Conservation (phyloP, 2,888 invertebrate species). For the Rhorus exstirpatorius region DNA sequence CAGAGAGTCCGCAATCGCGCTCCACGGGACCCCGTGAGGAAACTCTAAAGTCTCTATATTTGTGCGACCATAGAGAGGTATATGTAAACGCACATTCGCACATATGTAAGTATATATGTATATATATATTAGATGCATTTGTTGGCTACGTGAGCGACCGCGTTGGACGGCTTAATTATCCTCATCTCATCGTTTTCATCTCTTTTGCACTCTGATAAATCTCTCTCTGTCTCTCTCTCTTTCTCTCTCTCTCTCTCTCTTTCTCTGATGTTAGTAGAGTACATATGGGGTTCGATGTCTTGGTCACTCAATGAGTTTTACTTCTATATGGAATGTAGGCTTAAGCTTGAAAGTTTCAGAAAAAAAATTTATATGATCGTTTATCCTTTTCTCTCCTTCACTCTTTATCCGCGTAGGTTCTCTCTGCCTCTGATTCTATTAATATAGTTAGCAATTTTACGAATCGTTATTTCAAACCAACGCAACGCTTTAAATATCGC, state of each 20-base stretch:
- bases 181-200: constrained; percentile 41
- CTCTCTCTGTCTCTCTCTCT: background rate
- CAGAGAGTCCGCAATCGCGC: constrained; percentile 31
- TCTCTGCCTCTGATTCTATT: too few species aligned
- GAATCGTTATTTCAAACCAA: too few species aligned
- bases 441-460: too few species aligned
- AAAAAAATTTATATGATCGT: too few species aligned
- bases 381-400: too few species aligned
- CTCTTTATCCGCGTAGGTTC: too few species aligned
- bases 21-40: constrained; percentile 51
- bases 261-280: too few species aligned
- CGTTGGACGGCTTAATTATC: constrained; percentile 83
- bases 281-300: too few species aligned
- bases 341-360: too few species aligned
- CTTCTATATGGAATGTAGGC: too few species aligned
- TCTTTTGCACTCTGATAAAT: background rate
- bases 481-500: too few species aligned
- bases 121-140: constrained; percentile 61
- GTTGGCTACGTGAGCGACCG: constrained; percentile 70
- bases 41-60: constrained; percentile 74
- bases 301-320: too few species aligned
- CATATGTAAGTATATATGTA: constrained; percentile 34
- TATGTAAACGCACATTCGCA: background rate
- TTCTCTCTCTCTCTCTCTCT: background rate
- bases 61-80: constrained; percentile 34